phyloP scores from a whole-genome alignment of 2,113 vertebrate genomes.

The Patagioenas fasciata region DNA sequence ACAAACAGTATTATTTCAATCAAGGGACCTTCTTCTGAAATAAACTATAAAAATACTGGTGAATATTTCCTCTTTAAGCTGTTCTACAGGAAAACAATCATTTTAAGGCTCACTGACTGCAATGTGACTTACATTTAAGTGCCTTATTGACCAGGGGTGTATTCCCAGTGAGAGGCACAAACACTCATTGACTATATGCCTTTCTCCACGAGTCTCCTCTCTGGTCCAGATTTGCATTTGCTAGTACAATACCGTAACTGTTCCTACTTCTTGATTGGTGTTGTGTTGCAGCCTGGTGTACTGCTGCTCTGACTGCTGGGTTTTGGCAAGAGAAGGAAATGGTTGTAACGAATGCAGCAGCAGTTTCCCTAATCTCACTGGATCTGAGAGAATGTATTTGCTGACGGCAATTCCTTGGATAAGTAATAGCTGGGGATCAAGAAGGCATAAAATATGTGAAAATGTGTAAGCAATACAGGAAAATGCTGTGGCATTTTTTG shows the following conservation, averaged over 20 bases:
- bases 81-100: constrained; percentile 4
- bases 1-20: not conserved
- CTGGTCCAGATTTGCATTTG: not conserved
- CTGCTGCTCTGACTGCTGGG: not conserved
- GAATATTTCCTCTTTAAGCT: constrained; percentile 13
- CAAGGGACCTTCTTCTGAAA: not conserved
- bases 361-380: not conserved
- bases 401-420: not conserved
- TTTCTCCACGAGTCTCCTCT: not conserved
- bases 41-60: not conserved
- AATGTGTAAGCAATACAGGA: not conserved
- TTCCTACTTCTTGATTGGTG: not conserved
- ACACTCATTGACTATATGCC: not conserved
- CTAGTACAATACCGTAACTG: not conserved
- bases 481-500: not conserved
- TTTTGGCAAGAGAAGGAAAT: not conserved
- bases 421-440: not conserved
- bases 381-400: not conserved
- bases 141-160: not conserved
- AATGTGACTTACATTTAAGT: not conserved
- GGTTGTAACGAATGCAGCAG: not conserved
- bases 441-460: not conserved
- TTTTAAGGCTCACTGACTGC: not conserved
- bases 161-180: not conserved
- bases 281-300: not conserved